A percentile compares a stretch with the other conserved stretches of the same genome.
phyloP scores from a whole-genome alignment of 2,113 vertebrate species.

The Chaetura pelagica region DNA sequence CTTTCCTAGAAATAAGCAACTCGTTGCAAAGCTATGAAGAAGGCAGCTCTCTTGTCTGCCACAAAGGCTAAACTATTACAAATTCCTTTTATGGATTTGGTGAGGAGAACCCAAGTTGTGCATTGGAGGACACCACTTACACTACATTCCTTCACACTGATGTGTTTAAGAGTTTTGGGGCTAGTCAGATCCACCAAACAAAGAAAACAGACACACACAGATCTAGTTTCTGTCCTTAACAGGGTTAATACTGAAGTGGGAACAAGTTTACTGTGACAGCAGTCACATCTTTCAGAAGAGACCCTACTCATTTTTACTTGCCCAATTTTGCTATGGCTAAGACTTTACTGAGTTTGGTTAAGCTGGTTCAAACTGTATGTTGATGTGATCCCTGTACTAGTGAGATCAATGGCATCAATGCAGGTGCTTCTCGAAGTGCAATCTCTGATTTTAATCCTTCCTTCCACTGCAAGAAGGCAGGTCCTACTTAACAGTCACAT shows the following conservation, averaged over 20 bases:
- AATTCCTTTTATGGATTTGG: neutral
- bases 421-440: neutral
- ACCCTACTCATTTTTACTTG: neutral
- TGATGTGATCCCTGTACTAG: neutral
- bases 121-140: neutral
- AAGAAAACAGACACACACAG: neutral
- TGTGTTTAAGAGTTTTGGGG: neutral
- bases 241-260: neutral
- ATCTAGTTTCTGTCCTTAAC: neutral
- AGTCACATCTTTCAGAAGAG: neutral
- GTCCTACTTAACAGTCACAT: neutral
- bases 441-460: neutral
- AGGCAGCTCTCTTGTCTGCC: neutral
- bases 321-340: neutral
- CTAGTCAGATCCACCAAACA: neutral
- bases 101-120: neutral
- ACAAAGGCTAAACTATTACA: neutral
- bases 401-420: accelerated
- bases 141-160: slow-evolving; percentile 26
- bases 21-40: neutral
- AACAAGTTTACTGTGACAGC: neutral
- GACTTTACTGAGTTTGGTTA: neutral
- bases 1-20: neutral
- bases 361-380: neutral
- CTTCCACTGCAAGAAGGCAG: neutral